Percentiles rank a stretch among this genome's conserved stretches.
Conservation (phyloP, 2,888 invertebrate genomes). For the Leptinotarsa tumamoca region DNA sequence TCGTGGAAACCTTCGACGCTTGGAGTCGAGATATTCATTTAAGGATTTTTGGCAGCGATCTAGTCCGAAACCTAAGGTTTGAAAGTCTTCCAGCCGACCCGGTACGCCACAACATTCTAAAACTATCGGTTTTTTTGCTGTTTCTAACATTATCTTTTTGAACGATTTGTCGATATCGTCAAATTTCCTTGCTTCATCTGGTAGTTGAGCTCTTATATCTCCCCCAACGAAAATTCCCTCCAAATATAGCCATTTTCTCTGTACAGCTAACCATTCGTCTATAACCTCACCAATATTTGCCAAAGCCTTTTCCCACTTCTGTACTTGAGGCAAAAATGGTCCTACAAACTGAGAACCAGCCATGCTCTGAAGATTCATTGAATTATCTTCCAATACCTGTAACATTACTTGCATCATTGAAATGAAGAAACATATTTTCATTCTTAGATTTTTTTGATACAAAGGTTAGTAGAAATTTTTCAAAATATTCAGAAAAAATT, state of each 20-base stretch:
- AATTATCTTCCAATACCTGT: slow-evolving; percentile 84
- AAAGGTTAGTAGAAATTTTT: too few species aligned
- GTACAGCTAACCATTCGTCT: slow-evolving; percentile 88
- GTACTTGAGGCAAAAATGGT: slow-evolving; percentile 85
- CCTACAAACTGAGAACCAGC: slow-evolving; percentile 91
- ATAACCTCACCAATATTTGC: slow-evolving; percentile 79
- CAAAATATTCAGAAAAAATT: too few species aligned
- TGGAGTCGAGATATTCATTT: slow-evolving; percentile 89
- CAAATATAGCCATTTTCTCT: slow-evolving; percentile 91
- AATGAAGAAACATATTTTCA: not conserved
- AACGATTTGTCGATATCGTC: slow-evolving; percentile 88
- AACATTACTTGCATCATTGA: not conserved
- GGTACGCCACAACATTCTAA: slow-evolving; percentile 81
- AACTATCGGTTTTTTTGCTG: slow-evolving; percentile 83
- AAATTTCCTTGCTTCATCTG: slow-evolving; percentile 91
- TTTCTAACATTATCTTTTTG: slow-evolving; percentile 86
- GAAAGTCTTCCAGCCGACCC: slow-evolving; percentile 82
- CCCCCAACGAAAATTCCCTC: slow-evolving; percentile 93
- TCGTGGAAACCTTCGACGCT: slow-evolving; percentile 87
- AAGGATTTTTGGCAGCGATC: slow-evolving; percentile 93
- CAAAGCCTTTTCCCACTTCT: slow-evolving; percentile 86
- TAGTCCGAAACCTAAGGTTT: slow-evolving; percentile 77
- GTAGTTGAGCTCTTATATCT: slow-evolving; percentile 87
- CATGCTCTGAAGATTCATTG: slow-evolving; percentile 93
- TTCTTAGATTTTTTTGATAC: not conserved